Evolutionary conservation across 2,888 invertebrate species (phyloP).

Genomic region (Luperina nickerlii): DNA sequence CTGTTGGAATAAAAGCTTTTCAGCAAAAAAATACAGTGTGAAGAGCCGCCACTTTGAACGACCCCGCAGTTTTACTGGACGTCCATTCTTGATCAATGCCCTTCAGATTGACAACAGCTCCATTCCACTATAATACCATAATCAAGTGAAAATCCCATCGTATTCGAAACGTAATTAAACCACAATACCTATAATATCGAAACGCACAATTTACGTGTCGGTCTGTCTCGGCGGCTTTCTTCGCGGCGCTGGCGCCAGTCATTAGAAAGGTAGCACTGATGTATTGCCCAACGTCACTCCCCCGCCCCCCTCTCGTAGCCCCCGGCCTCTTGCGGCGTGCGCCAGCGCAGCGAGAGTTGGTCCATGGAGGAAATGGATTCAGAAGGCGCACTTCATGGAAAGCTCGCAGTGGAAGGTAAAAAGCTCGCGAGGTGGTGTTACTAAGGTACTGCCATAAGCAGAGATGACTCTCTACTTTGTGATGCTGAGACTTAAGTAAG

Average conservation of each 20-base stretch:
- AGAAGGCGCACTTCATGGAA: conserved; percentile 41
- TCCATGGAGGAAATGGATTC: neutral
- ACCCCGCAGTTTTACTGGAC: neutral
- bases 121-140: neutral
- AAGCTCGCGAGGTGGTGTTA: neutral
- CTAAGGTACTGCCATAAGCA: neutral
- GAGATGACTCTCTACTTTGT: neutral
- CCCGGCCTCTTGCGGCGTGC: conserved; percentile 39
- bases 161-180: conserved; percentile 54
- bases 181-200: conserved; percentile 49
- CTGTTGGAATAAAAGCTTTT: neutral
- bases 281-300: conserved; percentile 51
- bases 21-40: neutral
- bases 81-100: neutral
- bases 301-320: conserved; percentile 7
- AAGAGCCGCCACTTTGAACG: neutral
- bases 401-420: neutral
- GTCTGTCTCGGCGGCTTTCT: conserved; percentile 55
- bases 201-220: conserved; percentile 58
- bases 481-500: neutral
- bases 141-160: conserved; percentile 38
- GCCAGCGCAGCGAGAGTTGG: conserved; percentile 52
- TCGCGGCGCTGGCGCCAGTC: conserved; percentile 62
- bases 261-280: conserved; percentile 66
- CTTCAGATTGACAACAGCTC: neutral